A percentile compares a stretch with the other conserved stretches of the same genome.
Conservation (phyloP, 2,113 vertebrate species). For the Mus pahari region DNA sequence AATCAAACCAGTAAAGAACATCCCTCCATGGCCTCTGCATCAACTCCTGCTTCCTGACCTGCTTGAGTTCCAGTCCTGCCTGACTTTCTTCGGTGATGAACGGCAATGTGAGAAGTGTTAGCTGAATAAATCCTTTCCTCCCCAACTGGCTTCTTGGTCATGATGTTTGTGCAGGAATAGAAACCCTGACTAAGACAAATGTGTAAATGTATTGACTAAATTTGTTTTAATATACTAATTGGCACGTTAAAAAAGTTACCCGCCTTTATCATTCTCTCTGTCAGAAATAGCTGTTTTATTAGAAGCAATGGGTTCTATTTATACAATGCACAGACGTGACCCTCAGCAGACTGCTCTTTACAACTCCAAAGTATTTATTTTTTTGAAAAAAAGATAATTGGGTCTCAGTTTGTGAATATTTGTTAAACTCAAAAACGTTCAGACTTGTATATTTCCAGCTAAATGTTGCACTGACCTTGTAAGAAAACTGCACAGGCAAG, state of each 20-base stretch:
- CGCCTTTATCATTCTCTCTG: background rate
- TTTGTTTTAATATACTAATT: background rate
- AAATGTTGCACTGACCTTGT: background rate
- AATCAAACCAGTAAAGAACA: no score
- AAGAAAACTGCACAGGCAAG: background rate
- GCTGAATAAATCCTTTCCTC: no score
- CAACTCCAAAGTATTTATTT: conserved; percentile 6
- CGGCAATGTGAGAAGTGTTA: no score
- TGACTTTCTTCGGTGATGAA: no score
- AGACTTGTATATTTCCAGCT: background rate
- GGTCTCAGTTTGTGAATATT: conserved; percentile 30
- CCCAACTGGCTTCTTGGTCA: no score
- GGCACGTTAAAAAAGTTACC: background rate
- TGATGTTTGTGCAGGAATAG: no score
- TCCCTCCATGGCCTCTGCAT: no score
- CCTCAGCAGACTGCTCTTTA: background rate
- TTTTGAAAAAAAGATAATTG: background rate
- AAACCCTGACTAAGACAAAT: no score
- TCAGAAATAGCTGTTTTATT: conserved; percentile 5
- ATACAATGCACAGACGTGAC: background rate
- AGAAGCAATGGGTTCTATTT: background rate
- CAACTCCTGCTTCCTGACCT: no score
- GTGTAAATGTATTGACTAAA: background rate
- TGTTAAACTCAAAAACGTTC: background rate
- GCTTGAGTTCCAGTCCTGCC: no score